These are phyloP conservation scores for Solea solea DNA, from an alignment of 2,113 vertebrate species.

Conservation along the genomic window DNA sequence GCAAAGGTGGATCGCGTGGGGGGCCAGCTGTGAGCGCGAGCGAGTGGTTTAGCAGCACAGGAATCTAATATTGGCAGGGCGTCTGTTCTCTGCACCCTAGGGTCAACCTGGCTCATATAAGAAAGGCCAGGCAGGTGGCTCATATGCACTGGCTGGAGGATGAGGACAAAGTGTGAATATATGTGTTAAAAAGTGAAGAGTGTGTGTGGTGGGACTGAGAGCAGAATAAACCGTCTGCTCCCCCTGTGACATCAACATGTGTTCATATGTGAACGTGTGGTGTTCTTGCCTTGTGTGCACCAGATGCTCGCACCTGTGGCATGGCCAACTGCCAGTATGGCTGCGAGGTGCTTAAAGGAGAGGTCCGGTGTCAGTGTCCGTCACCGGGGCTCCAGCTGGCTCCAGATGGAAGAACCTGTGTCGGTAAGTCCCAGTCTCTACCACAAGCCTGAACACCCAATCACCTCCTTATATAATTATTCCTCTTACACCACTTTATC, in stretches of 20 bases:
- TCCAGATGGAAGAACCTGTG: slow-evolving; percentile 91
- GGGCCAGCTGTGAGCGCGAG: slow-evolving; percentile 35
- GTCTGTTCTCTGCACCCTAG: slow-evolving; percentile 48
- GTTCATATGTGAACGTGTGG: slow-evolving; percentile 34
- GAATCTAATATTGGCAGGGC: slow-evolving; percentile 66
- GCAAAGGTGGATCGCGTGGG: slow-evolving; percentile 28
- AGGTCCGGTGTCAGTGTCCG: slow-evolving; percentile 93
- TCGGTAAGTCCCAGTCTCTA: slow-evolving; percentile 84
- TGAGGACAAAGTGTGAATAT: slow-evolving; percentile 18
- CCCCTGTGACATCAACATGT: slow-evolving; percentile 27
- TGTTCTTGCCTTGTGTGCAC: slow-evolving; percentile 28
- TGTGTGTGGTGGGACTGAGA: slow-evolving; percentile 5
- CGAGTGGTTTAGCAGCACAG: slow-evolving; percentile 36
- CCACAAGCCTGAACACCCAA: slow-evolving; percentile 18
- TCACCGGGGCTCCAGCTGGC: slow-evolving; percentile 94
- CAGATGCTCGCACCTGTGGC: slow-evolving; percentile 89
- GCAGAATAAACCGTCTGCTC: slow-evolving; percentile 2
- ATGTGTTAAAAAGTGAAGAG: not conserved
- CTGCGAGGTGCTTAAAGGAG: slow-evolving; percentile 93
- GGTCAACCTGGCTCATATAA: slow-evolving; percentile 59
- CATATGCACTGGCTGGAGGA: slow-evolving; percentile 32
- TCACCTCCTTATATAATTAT: too few relatives aligned
- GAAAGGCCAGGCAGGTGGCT: slow-evolving; percentile 39
- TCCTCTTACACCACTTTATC: too few relatives aligned
- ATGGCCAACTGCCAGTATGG: slow-evolving; percentile 99